phyloP scores from a whole-genome alignment of 2,797 vertebrate genomes.

The Enteromius radiatus region DNA sequence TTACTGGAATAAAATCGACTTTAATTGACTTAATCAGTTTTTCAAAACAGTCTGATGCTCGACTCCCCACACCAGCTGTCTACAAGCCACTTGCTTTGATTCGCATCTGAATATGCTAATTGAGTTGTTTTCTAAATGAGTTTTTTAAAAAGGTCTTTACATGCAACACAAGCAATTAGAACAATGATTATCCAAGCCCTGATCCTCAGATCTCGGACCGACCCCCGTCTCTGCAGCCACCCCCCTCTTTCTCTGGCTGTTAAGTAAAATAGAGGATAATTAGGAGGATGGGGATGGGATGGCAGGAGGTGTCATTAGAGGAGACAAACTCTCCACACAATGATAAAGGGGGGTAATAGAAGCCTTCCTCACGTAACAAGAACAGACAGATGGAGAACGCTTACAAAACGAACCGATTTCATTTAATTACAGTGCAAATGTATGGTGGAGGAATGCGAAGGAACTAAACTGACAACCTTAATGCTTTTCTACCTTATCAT shows the following conservation, averaged over 20 bases:
- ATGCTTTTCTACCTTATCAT: neutral
- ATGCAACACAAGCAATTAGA: constrained; percentile 54
- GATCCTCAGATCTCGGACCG: constrained; percentile 44
- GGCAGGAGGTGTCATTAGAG: constrained; percentile 58
- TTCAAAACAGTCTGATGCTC: constrained; percentile 53
- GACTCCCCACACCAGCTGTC: constrained; percentile 57
- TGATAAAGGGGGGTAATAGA: constrained; percentile 26
- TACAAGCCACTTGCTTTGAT: constrained; percentile 37
- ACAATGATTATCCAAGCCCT: constrained; percentile 46
- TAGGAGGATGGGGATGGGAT: constrained; percentile 58
- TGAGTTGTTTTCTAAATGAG: constrained; percentile 39
- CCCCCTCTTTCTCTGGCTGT: constrained; percentile 40
- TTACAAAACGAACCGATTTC: neutral
- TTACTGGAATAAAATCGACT: constrained; percentile 57
- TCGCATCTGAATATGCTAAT: constrained; percentile 51
- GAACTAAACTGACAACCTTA: neutral
- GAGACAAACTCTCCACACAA: constrained; percentile 51
- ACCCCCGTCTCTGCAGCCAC: constrained; percentile 21
- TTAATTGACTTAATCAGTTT: constrained; percentile 53
- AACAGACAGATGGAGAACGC: constrained; percentile 31
- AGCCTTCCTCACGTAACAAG: constrained; percentile 27
- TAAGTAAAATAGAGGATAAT: constrained; percentile 64
- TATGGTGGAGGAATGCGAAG: constrained; percentile 2
- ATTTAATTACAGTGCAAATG: constrained; percentile 17
- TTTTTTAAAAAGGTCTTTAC: constrained; percentile 21